A percentile compares a stretch with the other conserved stretches of the same genome.
These are phyloP conservation scores for Cephalopachus bancanus DNA, from an alignment of 2,797 vertebrate genomes.

Conservation along the genomic window DNA sequence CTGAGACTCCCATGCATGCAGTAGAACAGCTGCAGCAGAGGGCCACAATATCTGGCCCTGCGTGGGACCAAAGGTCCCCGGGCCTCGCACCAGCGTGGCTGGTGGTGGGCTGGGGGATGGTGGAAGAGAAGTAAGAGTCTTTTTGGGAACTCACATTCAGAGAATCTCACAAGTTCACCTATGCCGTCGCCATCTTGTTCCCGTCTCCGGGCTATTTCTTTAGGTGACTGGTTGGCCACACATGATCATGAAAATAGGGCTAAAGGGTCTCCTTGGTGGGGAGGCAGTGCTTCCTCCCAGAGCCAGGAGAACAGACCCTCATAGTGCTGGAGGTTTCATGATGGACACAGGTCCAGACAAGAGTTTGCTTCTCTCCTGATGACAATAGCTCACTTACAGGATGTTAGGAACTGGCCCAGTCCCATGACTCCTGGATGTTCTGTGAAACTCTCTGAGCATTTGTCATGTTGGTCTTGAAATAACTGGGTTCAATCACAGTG, in stretches of 20 bases:
- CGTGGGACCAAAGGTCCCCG: too few species aligned
- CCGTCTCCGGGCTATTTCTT: neutral
- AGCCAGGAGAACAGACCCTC: neutral
- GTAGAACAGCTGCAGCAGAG: too few species aligned
- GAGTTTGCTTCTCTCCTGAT: neutral
- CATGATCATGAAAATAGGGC: neutral
- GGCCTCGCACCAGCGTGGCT: too few species aligned
- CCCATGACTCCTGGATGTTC: neutral
- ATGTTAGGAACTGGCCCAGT: neutral
- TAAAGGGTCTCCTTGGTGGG: neutral
- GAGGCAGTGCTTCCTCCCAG: neutral
- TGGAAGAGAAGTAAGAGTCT: too few species aligned
- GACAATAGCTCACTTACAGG: slow-evolving; percentile 75
- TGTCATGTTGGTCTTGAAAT: slow-evolving; percentile 36
- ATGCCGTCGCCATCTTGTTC: too few species aligned
- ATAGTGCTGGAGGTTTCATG: neutral
- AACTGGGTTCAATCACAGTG: slow-evolving; percentile 82
- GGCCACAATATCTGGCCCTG: too few species aligned
- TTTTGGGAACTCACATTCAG: too few species aligned
- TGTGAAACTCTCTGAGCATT: fast-evolving
- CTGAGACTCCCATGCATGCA: too few species aligned
- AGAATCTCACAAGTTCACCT: too few species aligned
- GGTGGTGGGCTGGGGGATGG: too few species aligned
- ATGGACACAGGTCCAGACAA: too few species aligned
- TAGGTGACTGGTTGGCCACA: neutral